Conservation (phyloP, 2,113 vertebrate genomes). For the Cacatua alba region DNA sequence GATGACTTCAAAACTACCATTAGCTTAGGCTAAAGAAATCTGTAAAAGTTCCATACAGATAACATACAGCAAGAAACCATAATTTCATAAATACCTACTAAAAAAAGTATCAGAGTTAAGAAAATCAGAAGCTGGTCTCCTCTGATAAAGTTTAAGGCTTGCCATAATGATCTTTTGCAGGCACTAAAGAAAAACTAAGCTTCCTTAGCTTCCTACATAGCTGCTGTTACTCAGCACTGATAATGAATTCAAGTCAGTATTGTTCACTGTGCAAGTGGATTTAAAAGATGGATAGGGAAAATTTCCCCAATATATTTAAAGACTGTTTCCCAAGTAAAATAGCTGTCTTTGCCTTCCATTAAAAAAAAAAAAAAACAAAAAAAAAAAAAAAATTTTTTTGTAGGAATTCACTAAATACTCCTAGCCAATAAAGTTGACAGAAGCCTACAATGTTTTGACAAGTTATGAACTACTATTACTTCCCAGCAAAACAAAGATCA, state of each 20-base stretch:
- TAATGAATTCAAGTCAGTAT: background rate
- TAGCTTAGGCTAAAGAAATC: background rate
- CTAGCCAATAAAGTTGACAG: background rate
- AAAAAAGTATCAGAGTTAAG: background rate
- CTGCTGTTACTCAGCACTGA: background rate
- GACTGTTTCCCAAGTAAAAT: background rate
- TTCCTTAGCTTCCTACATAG: background rate
- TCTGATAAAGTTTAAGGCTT: background rate
- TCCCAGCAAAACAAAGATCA: background rate
- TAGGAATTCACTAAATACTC: background rate
- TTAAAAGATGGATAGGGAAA: background rate
- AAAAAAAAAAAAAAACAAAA: background rate
- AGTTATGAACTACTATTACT: background rate
- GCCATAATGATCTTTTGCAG: background rate
- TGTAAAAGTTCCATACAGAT: background rate
- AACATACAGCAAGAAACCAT: background rate
- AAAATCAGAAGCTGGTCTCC: background rate
- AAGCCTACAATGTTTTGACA: background rate
- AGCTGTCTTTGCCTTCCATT: background rate
- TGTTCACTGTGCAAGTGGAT: background rate
- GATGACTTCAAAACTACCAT: background rate
- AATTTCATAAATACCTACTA: background rate
- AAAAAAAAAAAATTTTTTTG: background rate
- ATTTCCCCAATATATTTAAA: background rate
- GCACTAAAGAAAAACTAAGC: background rate